Evolutionary conservation across 2,888 invertebrate genomes (phyloP), one percentile per base, ranked within the genome.

Genomic region (Tenthredo notha): DNA sequence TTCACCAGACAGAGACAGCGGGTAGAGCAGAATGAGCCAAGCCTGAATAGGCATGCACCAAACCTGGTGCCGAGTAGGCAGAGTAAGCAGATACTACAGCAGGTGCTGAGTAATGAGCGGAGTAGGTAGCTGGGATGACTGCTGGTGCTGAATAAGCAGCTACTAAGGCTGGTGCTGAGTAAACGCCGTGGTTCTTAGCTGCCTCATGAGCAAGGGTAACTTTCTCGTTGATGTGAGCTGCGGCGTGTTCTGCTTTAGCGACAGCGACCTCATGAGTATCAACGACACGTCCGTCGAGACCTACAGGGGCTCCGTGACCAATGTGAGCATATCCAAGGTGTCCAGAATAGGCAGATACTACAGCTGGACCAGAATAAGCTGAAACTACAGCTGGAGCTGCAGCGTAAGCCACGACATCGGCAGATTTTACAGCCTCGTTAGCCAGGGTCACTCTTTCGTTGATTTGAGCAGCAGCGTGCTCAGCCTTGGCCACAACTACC

Each of bases 211-310:
- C 84, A n/a, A 85, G 84, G 67, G 77, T 77, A 33, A 70, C 67
- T 37, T 77, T 85, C 67, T 85, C 84, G 78, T 85, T 85, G 77
- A 85, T 77, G 33, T 85, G 70, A 25, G 84, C 84, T 18, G 78
- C 84, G 21, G 84, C 84, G 84, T 88, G 87, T 54, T 86, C 84
- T 2, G 85, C 87, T 84, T 88, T 89, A 67, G 88, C 87, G 65
- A 85, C 84, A 21, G 87, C 85, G n/a, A 88, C 87, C 75, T 87
- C 89, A 33, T 88, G 87, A 67, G 87, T 88, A 86, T 89, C 89
- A 37, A 74, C 86, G 82, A 84, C 82, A 84, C 84, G 85, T 61
- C 83, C 84, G 43, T 75, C 85, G 15, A 85, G 29, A 58, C 84
- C 84, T 29, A 67, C 33, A 10, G 84, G 84, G 12, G 84, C 84